Base-by-base conservation (phyloP, 2,113 vertebrate species). In the Neolamprologus sp. region DNA sequence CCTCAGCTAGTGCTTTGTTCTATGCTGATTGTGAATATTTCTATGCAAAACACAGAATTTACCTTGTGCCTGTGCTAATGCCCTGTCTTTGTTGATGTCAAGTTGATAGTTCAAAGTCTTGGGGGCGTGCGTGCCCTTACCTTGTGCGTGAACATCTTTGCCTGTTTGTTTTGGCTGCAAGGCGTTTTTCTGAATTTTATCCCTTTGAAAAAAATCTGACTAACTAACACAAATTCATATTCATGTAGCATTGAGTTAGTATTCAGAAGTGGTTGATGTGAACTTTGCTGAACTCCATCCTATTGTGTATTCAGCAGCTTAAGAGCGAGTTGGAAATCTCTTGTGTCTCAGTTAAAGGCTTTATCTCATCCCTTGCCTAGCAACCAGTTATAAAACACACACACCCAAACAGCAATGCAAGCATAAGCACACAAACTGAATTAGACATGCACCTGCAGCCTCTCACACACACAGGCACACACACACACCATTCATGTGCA, bases 341-440 rank as follows among this genome's bases (percentile, higher is more conserved):
- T 86, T 82, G 92, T 89, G 91, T 91, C 90, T 94, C 85, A 45
- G 92, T 92, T 93, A 89, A 91, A 93, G 71, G 55, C 89, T 94
- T 95, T 93, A 95, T 94, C 92, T 95, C 91, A 90, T 94, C 88
- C 88, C 91, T 91, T 87, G 92, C 93, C 91, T 95, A 92, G 91
- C 91, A 94, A 95, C 93, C 86, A 73, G 82, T 88, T 88, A 87
- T 82, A 93, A 94, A 90, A 92, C 87, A 90, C 91, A 91, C 87
- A 93, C 82, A 81, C 83, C 14, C 79, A 93, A 65, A 90, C 65
- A 88, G 83, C 81, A 80, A 71, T 55, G 84, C 89, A 88, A 81
- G 85, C 83, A 84, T 81, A 92, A 83, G 88, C 85, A 82, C 79
- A 88, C 73, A 87, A 81, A 88, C 47, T 83, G 80, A 89, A 84